A percentile compares a stretch with the other conserved stretches of the same genome.
Conservation (phyloP, 1,140 invertebrate genomes). For the Drosophila lini region DNA sequence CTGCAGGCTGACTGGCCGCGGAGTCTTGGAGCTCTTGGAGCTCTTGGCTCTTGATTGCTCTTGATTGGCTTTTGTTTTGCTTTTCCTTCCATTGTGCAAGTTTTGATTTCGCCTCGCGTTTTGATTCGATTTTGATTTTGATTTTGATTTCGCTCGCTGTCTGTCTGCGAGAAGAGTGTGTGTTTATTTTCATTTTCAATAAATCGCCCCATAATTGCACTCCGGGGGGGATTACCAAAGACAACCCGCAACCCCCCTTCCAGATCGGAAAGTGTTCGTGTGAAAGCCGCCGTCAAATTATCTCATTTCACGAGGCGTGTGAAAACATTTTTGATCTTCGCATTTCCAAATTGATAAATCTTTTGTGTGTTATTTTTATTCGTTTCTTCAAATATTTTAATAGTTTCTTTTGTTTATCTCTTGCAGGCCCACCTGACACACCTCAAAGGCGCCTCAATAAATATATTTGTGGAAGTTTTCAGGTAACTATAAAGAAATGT, state of each 20-base stretch:
- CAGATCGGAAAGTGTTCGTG: conserved; percentile 13
- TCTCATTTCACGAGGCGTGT: conserved; percentile 59
- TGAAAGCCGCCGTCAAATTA: conserved; percentile 60
- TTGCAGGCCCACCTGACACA: conserved; percentile 53
- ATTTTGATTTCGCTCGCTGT: conserved; percentile 35
- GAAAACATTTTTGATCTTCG: conserved; percentile 58
- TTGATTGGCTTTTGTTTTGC: conserved; percentile 58
- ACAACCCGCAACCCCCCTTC: background rate
- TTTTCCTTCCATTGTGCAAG: conserved; percentile 35
- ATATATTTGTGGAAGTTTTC: conserved; percentile 46
- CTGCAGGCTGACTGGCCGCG: conserved; percentile 8
- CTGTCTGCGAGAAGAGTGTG: conserved; percentile 19
- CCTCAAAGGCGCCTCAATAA: conserved; percentile 23
- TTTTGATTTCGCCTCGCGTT: conserved; percentile 40
- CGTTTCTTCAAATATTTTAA: conserved; percentile 58
- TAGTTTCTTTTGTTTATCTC: conserved; percentile 48
- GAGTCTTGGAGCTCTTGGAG: conserved; percentile 34
- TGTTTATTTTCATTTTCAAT: conserved; percentile 63
- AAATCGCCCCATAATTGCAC: conserved; percentile 71
- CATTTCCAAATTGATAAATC: conserved; percentile 62
- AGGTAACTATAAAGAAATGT: conserved; percentile 52
- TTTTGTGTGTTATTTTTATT: conserved; percentile 11
- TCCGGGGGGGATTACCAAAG: conserved; percentile 43
- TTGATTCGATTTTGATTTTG: conserved; percentile 41
- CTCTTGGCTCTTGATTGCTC: conserved; percentile 57